These are phyloP conservation scores for Nemapogon koenigi DNA, from an alignment of 2,888 invertebrate genomes.

Conservation along the genomic window DNA sequence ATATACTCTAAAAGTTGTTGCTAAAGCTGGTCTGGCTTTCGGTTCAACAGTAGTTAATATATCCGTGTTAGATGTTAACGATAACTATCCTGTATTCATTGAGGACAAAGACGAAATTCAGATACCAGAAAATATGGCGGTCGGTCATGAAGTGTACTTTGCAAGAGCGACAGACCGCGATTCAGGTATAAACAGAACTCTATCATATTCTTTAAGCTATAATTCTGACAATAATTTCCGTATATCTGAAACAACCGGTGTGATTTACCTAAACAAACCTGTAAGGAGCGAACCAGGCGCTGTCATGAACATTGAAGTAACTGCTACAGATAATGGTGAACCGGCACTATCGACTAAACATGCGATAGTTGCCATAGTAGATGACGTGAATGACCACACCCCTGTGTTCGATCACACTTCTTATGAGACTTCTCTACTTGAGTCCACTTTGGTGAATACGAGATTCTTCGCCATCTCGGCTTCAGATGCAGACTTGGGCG, in stretches of 20 bases:
- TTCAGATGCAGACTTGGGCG: slow-evolving; percentile 84
- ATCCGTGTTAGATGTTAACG: slow-evolving; percentile 86
- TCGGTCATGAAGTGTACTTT: slow-evolving; percentile 91
- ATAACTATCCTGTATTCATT: slow-evolving; percentile 86
- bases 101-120: slow-evolving; percentile 80
- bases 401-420: slow-evolving; percentile 92
- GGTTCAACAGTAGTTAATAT: slow-evolving; percentile 83
- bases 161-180: slow-evolving; percentile 89
- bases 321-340: slow-evolving; percentile 84
- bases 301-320: slow-evolving; percentile 76
- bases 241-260: slow-evolving; percentile 86
- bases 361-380: slow-evolving; percentile 73
- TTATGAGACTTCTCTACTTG: slow-evolving; percentile 90
- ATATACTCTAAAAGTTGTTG: slow-evolving; percentile 83
- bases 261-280: slow-evolving; percentile 85
- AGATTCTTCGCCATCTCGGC: slow-evolving; percentile 90
- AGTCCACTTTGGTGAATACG: slow-evolving; percentile 90
- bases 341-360: slow-evolving; percentile 79
- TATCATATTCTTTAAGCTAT: slow-evolving; percentile 81
- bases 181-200: slow-evolving; percentile 85
- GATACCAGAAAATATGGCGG: slow-evolving; percentile 88
- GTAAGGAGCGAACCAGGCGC: slow-evolving; percentile 77
- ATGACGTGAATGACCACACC: slow-evolving; percentile 95
- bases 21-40: slow-evolving; percentile 76
- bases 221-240: slow-evolving; percentile 84